phyloP scores from a whole-genome alignment of 2,888 invertebrate species.

The Exocentrus adspersus region DNA sequence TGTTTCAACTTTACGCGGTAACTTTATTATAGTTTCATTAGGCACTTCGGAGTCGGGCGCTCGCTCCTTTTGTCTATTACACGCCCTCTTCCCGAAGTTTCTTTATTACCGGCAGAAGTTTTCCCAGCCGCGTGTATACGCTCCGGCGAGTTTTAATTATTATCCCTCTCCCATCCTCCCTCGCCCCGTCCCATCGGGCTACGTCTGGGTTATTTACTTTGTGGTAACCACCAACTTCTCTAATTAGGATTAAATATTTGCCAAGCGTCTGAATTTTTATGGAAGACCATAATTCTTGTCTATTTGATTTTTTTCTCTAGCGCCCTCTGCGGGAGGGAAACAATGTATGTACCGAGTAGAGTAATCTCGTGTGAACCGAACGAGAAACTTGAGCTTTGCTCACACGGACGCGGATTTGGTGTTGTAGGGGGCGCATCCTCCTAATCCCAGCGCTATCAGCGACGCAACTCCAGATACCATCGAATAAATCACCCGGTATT shows the following conservation, averaged over 20 bases:
- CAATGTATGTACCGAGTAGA: no score
- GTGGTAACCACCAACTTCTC: no score
- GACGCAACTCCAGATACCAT: conserved; percentile 32
- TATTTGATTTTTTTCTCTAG: no score
- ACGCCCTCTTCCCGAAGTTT: conserved; percentile 24
- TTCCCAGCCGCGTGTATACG: conserved; percentile 2
- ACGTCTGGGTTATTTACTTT: no score
- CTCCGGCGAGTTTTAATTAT: conserved; percentile 21
- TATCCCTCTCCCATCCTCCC: neutral
- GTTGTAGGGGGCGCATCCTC: conserved; percentile 15
- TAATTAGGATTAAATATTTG: no score
- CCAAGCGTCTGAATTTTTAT: no score
- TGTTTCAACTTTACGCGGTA: conserved; percentile 63
- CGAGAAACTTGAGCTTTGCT: neutral
- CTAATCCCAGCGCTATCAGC: conserved; percentile 22
- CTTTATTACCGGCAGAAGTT: conserved; percentile 32
- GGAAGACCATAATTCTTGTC: no score
- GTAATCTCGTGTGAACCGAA: neutral
- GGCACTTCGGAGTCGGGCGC: conserved; percentile 25
- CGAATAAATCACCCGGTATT: conserved; percentile 44
- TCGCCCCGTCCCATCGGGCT: no score
- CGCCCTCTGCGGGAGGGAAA: no score
- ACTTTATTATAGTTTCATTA: conserved; percentile 61
- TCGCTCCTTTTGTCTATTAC: conserved; percentile 36
- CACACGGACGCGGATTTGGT: neutral